These are phyloP conservation scores for Heliconius hermathena DNA, from an alignment of 1,140 invertebrate genomes.

Conservation along the genomic window DNA sequence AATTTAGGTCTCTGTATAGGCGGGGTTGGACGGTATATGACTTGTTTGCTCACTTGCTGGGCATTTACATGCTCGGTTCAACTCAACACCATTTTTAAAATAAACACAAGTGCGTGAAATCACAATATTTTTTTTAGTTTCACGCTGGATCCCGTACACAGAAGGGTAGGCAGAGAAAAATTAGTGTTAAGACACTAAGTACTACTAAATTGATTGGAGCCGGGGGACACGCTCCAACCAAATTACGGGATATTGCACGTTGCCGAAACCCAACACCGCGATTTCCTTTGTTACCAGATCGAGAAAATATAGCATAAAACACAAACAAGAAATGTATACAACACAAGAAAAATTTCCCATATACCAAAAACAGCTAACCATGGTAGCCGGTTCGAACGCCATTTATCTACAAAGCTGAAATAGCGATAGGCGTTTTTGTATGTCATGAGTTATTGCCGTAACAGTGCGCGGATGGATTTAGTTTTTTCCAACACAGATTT, in stretches of 20 bases:
- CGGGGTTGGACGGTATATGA: too few species aligned
- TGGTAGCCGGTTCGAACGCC: constrained; percentile 44
- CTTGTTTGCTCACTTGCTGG: too few species aligned
- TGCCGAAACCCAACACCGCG: not conserved
- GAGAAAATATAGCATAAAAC: not conserved
- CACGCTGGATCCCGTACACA: not conserved
- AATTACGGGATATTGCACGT: not conserved
- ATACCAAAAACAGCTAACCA: not conserved
- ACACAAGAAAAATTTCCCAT: not conserved
- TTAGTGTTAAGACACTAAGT: too few species aligned
- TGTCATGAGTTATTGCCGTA: constrained; percentile 54
- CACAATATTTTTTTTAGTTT: not conserved
- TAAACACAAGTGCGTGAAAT: too few species aligned
- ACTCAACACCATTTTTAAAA: too few species aligned
- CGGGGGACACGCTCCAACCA: too few species aligned
- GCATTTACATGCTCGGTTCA: too few species aligned
- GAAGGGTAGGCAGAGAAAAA: too few species aligned
- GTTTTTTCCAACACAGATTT: constrained; percentile 42
- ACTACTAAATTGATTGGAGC: too few species aligned
- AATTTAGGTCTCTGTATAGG: too few species aligned
- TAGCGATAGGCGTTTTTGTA: constrained; percentile 59
- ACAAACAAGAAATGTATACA: constrained; percentile 31
- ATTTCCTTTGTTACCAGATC: too few species aligned
- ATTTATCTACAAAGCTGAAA: constrained; percentile 56
- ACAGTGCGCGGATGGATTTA: constrained; percentile 40